These are phyloP conservation scores for Capromys pilorides DNA, from an alignment of 2,797 vertebrate genomes.

Conservation along the genomic window DNA sequence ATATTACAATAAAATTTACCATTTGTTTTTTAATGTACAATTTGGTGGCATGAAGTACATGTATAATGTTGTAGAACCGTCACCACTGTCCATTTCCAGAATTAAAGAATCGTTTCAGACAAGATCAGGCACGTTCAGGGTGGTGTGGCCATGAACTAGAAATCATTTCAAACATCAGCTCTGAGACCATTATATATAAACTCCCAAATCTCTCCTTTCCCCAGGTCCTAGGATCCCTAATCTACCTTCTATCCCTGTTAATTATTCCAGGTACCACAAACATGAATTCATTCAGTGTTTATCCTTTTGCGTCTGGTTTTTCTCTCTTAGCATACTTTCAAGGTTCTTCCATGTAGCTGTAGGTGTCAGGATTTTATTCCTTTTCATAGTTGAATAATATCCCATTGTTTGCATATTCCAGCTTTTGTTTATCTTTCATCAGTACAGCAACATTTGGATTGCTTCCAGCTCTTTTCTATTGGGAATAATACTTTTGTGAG, in stretches of 20 bases:
- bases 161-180: background rate
- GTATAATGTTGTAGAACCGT: rapidly evolving
- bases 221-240: background rate
- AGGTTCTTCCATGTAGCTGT: background rate
- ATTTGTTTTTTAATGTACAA: rapidly evolving
- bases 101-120: background rate
- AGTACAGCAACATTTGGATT: too few species aligned
- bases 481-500: background rate
- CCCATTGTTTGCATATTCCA: too few species aligned
- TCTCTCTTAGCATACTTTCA: background rate
- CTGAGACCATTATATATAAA: background rate
- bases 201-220: background rate
- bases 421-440: background rate
- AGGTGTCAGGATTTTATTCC: background rate
- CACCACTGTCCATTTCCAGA: background rate
- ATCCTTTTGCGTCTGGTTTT: background rate
- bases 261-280: too few species aligned
- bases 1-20: background rate
- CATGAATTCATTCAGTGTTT: background rate
- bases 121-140: too few species aligned
- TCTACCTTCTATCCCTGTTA: background rate
- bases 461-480: background rate
- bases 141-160: too few species aligned
- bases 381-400: background rate
- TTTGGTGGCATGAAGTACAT: background rate